These are phyloP conservation scores for Galbula dea DNA, from an alignment of 2,113 vertebrate species.

Conservation along the genomic window DNA sequence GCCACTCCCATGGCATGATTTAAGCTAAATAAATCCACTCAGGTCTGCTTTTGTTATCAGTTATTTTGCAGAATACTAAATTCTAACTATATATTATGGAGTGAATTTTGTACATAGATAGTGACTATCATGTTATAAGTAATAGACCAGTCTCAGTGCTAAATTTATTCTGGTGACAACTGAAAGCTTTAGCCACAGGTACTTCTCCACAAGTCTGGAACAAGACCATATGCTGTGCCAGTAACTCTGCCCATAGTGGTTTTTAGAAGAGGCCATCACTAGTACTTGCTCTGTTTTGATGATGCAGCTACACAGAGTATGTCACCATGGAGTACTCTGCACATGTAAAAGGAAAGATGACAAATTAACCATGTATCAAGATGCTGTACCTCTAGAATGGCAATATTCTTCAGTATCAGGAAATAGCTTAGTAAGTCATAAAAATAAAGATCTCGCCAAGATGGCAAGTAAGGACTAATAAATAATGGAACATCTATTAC, in stretches of 20 bases:
- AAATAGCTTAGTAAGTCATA: neutral
- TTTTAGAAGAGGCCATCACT: neutral
- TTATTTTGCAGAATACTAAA: slow-evolving; percentile 8
- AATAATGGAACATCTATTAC: neutral
- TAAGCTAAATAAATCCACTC: slow-evolving; percentile 39
- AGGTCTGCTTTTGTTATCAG: neutral
- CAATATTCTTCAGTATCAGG: neutral
- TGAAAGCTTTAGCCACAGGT: neutral
- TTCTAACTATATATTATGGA: neutral
- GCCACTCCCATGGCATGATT: slow-evolving; percentile 1
- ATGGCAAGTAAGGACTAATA: neutral
- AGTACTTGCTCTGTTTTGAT: neutral
- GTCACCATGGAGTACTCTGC: neutral
- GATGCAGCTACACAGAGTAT: neutral
- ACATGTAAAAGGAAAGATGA: neutral
- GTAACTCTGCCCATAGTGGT: neutral
- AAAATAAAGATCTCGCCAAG: neutral
- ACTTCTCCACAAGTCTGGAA: neutral
- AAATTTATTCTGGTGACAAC: neutral
- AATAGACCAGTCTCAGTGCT: neutral
- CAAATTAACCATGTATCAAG: neutral
- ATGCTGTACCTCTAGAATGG: neutral
- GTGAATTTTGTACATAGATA: neutral
- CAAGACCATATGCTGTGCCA: neutral
- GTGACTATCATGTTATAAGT: neutral